These are phyloP conservation scores for Geotrypetes seraphini DNA, from an alignment of 2,797 vertebrate genomes.

Conservation along the genomic window DNA sequence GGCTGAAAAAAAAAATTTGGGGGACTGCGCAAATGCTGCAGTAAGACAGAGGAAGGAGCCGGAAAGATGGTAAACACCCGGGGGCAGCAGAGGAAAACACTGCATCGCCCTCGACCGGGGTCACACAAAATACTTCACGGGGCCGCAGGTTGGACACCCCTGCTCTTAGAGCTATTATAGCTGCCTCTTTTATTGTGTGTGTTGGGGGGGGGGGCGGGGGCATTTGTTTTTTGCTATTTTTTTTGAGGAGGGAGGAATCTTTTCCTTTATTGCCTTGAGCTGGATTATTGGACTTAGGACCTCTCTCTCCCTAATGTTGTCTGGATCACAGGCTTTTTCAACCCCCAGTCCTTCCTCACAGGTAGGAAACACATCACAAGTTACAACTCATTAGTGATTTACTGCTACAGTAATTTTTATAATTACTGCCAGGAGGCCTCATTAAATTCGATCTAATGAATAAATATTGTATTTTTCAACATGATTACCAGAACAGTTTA, in stretches of 20 bases:
- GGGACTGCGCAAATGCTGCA: no score
- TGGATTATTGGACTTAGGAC: conserved; percentile 58
- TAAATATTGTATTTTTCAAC: conserved; percentile 99
- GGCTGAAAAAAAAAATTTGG: no score
- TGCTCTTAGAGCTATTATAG: no score
- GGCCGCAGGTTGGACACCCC: no score
- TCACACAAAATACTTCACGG: no score
- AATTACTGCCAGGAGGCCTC: conserved; percentile 99
- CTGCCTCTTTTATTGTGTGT: no score
- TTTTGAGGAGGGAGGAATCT: no score
- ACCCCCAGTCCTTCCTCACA: conserved; percentile 87
- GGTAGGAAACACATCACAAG: conserved; percentile 88
- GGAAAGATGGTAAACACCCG: no score
- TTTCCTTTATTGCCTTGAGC: conserved; percentile 57
- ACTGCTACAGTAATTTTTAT: conserved; percentile 99
- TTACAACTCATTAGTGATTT: conserved; percentile 96
- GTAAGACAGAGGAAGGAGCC: no score
- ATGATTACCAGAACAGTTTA: conserved; percentile 99
- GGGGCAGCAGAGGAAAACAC: no score
- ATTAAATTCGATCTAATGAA: conserved; percentile 99
- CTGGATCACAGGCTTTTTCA: conserved; percentile 84
- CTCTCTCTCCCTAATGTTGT: conserved; percentile 71
- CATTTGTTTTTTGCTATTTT: conserved; percentile 5
- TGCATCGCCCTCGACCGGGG: no score
- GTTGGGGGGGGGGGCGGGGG: no score